A percentile compares a stretch with the other conserved stretches of the same genome.
Conservation (phyloP, 1,140 invertebrate species). For the Pentalonia nigronervosa region DNA sequence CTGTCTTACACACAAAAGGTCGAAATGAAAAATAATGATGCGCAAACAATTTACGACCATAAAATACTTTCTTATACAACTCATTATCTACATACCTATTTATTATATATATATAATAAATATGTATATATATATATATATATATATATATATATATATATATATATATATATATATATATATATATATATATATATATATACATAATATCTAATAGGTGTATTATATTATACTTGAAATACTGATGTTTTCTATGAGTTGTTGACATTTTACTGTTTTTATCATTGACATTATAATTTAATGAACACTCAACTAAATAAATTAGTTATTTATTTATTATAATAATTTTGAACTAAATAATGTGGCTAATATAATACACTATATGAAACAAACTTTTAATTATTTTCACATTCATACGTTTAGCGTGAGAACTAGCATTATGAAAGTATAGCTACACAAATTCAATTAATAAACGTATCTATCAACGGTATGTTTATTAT, state of each 20-base stretch:
- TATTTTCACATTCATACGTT: not conserved
- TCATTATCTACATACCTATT: too few relatives aligned
- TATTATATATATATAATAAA: too few relatives aligned
- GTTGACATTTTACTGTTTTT: not conserved
- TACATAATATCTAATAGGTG: too few relatives aligned
- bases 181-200: too few relatives aligned
- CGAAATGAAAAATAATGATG: too few relatives aligned
- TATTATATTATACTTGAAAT: not conserved
- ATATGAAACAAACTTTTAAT: not conserved
- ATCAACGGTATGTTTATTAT: slow-evolving; percentile 3
- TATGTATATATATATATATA: too few relatives aligned
- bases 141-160: too few relatives aligned
- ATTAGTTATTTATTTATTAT: not conserved
- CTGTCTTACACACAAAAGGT: too few relatives aligned
- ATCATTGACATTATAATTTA: not conserved
- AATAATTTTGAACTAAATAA: not conserved
- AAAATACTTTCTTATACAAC: too few relatives aligned
- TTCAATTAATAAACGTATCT: slow-evolving; percentile 10
- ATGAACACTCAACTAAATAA: not conserved
- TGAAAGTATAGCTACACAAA: not conserved
- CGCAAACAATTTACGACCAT: too few relatives aligned
- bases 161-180: too few relatives aligned
- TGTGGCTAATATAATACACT: not conserved
- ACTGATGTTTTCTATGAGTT: not conserved
- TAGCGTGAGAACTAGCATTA: not conserved